Evolutionary conservation across 2,888 invertebrate species (phyloP), one percentile per base, ranked within the genome.

Genomic region (Onthophagus sagittarius): DNA sequence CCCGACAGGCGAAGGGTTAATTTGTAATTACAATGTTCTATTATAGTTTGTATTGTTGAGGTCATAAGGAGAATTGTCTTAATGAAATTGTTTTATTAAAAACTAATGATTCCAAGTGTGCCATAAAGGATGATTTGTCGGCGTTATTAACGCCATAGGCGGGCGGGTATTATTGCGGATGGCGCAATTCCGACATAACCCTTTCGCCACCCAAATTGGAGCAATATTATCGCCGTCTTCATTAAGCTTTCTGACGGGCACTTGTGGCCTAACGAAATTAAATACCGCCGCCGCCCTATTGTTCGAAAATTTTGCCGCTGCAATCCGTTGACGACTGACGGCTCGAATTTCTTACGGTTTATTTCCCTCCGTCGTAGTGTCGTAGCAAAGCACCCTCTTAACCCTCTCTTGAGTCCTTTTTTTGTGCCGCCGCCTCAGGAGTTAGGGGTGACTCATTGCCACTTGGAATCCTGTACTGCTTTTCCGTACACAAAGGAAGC

Each of bases 91-190:
- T 53, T 11, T 53, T 53, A 53, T 53, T 53, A 53, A 53, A 53
- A 53, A 53, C 39, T 53, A 9, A 53, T 53, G 39, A 7, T 33
- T 33, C 33, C 33, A 33, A 33, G 33, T 33, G 33, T 7, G 15
- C 67, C 23, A 67, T 67, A 67, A 67, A 67, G 67, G 31, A 67
- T 67, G 67, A 67, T 67, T 67, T 67, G 67, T 67, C 32, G n/a
- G 32, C 15, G 31, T 31, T 32, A 67, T 31, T 67, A 31, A 67
- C 32, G 32, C 13, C n/a, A 53, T 53, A 53, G 39, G 39, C 39
- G 23, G 31, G 23, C 9, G 63, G 7, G 15, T 63, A 63, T 14
- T 63, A 23, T 23, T 31, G 15, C 32, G 67, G 67, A 67, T 23
- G 67, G 6, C 32, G 67, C 67, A 67, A 67, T 31, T 31, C 67